Base-by-base conservation (phyloP, 2,797 vertebrate species). In the Sebastes goodei region DNA sequence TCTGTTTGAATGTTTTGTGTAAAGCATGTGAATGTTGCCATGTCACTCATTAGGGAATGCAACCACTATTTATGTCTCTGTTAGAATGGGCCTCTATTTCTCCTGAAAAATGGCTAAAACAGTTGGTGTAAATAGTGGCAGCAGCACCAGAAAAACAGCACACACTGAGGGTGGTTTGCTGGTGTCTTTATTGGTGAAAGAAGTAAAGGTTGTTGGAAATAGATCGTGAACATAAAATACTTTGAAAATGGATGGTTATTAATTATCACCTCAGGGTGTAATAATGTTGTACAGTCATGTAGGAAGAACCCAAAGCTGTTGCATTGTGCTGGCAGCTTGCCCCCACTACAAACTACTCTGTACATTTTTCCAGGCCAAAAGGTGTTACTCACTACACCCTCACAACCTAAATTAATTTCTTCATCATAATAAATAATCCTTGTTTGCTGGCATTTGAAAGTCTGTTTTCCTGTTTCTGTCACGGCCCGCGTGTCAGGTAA, bases 51-150 rank as follows among this genome's bases (percentile, higher is more conserved):
- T 63, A 61, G 21, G 46, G 23, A 55, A 82, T 81, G 81, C 66
- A 74, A n/a, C 82, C 83, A 7, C 42, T 89, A 84, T 93, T 87
- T 85, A 76, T 33, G 57, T 79, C 21, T 67, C 21, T 71, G 17
- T 64, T 52, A 46, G 29, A 85, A 72, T 63, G 30, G 9, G 15
- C n/a, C 38, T 30, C 3, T 76, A 12, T 81, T 64, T 85, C 62
- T 35, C 11, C 15, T 46, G 1, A 59, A 11, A 61, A 64, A 59
- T 61, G 35, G 2, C 57, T 74, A 52, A 78, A 80, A 72, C 42
- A 20, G 12, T 14, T 2, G 10, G 21, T 1, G n/a, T 77, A 81
- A 87, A 86, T 80, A 86, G 55, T 25, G 68, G 71, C 49, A 63
- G 6, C 17, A 38, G 67, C 68, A 69, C 0, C 62, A 76, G 10